Base-by-base conservation (phyloP, 2,113 vertebrate genomes). In the Ptilorrhoa leucosticta region DNA sequence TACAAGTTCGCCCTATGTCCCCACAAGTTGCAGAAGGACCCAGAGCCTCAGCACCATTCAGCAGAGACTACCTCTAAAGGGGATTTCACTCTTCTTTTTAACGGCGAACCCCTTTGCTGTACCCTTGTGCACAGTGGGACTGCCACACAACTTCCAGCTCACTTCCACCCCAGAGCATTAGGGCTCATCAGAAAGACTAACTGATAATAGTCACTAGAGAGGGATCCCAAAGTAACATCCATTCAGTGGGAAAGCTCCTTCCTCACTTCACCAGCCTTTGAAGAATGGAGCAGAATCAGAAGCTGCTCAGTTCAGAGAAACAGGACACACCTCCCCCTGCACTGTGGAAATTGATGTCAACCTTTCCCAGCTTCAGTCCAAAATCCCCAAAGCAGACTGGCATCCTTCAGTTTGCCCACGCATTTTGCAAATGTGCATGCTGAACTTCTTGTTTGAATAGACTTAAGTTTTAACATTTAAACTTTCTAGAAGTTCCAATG, bases 351-450 rank as follows among this genome's bases (percentile, higher is more conserved):
- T 1, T 1, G 0, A n/a, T 5, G 9, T 21, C 33, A 83, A 4
- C 37, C 35, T 35, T 80, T 33, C n/a, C 35, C 18, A 44, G 15
- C 39, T 89, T 69, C 50, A 73, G n/a, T 8, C 17, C 8, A 35
- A n/a, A 35, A 28, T 22, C n/a, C 6, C 15, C 31, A 64, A 5
- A 71, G 39, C 12, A 24, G 28, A 26, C 33, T 1, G 2, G 30
- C n/a, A 72, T 15, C 26, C 44, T 72, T 33, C 60, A 48, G 19
- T 50, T 44, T 37, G 23, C 45, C 24, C 42, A 58, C 17, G 28
- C 1, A 0, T 69, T 58, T n/a, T 61, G 57, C 11, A 35, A 72
- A 82, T 5, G 4, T 5, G 15, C 19, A 31, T 0, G 0, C 3
- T 11, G 14, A 84, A 42, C 16, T 70, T 64, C 16, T 20, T 15